Percentiles rank a stretch among this genome's conserved stretches.
phyloP scores from a whole-genome alignment of 2,113 vertebrate genomes.

The Solea solea region DNA sequence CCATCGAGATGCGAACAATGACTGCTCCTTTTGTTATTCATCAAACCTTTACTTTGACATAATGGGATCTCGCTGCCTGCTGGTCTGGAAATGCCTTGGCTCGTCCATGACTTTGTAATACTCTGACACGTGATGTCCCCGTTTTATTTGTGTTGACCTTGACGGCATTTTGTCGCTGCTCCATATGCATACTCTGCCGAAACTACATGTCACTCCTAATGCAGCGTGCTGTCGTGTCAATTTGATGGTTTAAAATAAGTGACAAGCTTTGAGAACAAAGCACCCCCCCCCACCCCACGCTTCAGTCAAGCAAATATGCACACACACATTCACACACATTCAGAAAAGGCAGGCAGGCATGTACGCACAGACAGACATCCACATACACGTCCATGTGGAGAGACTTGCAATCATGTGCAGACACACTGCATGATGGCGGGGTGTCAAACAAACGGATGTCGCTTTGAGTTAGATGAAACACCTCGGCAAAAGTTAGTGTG shows the following conservation, averaged over 20 bases:
- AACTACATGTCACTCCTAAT: slow-evolving; percentile 59
- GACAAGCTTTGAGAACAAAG: slow-evolving; percentile 68
- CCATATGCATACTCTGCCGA: slow-evolving; percentile 48
- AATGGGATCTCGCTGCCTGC: slow-evolving; percentile 42
- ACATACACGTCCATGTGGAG: neutral
- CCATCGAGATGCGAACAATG: slow-evolving; percentile 29
- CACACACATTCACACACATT: slow-evolving; percentile 1
- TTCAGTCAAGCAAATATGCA: slow-evolving; percentile 60
- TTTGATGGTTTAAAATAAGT: slow-evolving; percentile 63
- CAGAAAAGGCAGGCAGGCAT: neutral
- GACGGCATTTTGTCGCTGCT: slow-evolving; percentile 30
- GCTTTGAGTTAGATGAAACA: slow-evolving; percentile 47
- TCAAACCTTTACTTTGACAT: slow-evolving; percentile 47
- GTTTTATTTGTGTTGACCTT: slow-evolving; percentile 68
- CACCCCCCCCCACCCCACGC: slow-evolving; percentile 27
- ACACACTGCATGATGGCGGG: slow-evolving; percentile 18
- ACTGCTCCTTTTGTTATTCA: slow-evolving; percentile 41
- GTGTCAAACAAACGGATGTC: slow-evolving; percentile 41
- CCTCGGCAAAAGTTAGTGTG: slow-evolving; percentile 28
- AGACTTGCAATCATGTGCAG: slow-evolving; percentile 14
- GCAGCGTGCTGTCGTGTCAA: slow-evolving; percentile 39
- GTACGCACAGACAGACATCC: neutral
- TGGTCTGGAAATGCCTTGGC: slow-evolving; percentile 35
- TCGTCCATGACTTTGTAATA: slow-evolving; percentile 38
- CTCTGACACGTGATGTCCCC: slow-evolving; percentile 23